These are phyloP conservation scores for Zaprionus nigranus DNA, from an alignment of 1,140 invertebrate genomes.

Conservation along the genomic window DNA sequence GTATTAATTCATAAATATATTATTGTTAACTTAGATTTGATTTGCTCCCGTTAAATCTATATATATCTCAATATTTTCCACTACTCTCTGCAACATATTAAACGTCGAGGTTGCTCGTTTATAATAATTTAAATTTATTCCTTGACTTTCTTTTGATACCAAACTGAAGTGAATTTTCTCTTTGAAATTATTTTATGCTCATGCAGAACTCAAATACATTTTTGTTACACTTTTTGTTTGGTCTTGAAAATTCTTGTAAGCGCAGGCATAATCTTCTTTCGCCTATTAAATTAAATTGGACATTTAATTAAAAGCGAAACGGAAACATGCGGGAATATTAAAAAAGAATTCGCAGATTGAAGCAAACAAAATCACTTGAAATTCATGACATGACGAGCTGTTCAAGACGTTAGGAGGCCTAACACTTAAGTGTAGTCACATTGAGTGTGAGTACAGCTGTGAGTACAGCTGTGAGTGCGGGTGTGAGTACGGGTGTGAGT, in stretches of 20 bases:
- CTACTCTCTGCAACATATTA: neutral
- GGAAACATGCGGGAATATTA: conserved; percentile 44
- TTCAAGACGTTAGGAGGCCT: conserved; percentile 48
- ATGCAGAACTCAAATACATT: neutral
- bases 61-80: neutral
- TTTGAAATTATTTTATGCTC: neutral
- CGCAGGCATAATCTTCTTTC: conserved; percentile 2
- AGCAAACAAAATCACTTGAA: conserved; percentile 65
- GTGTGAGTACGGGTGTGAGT: neutral
- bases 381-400: conserved; percentile 67
- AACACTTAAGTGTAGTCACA: conserved; percentile 68
- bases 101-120: too few species aligned
- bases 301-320: conserved; percentile 34
- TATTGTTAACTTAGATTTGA: too few species aligned
- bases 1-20: too few species aligned
- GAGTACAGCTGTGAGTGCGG: neutral
- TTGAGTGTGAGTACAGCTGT: conserved; percentile 35
- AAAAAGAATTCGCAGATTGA: conserved; percentile 34
- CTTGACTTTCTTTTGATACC: neutral
- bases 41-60: too few species aligned
- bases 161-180: neutral
- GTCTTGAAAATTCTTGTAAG: conserved; percentile 2
- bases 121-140: neutral
- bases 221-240: neutral
- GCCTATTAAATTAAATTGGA: conserved; percentile 23